Conservation (phyloP, 2,888 invertebrate genomes). For the Dicyrtomina minuta region DNA sequence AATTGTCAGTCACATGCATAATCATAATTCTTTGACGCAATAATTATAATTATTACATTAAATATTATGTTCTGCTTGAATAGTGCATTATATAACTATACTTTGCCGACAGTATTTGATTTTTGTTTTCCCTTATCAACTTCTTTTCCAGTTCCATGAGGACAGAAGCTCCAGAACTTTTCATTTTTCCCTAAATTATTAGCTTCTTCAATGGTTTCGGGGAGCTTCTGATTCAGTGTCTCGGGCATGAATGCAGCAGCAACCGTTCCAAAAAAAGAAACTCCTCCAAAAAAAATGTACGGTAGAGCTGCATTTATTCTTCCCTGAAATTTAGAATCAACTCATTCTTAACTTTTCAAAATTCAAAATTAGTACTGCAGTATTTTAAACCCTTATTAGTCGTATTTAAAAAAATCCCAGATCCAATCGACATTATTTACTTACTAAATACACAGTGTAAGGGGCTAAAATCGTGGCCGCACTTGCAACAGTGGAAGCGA, state of each 20-base stretch:
- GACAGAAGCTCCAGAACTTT: constrained; percentile 54
- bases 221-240: constrained; percentile 65
- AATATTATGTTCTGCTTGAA: no score
- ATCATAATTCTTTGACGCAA: no score
- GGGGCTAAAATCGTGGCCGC: constrained; percentile 63
- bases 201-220: constrained; percentile 66
- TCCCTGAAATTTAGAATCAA: constrained; percentile 53
- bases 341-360: no score
- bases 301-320: constrained; percentile 38
- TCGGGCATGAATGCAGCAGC: constrained; percentile 64
- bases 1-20: no score
- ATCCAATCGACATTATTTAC: no score
- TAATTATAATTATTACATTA: no score
- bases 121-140: background rate
- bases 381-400: no score
- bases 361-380: no score
- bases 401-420: no score
- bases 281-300: constrained; percentile 33
- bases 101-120: no score
- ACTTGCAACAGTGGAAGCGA: constrained; percentile 63
- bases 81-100: no score
- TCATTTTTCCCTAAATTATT: constrained; percentile 61
- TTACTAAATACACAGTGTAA: no score
- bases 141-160: background rate
- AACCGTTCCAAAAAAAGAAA: constrained; percentile 54